phyloP scores from a whole-genome alignment of 1,140 invertebrate genomes.

The Cheumatopsyche charites region DNA sequence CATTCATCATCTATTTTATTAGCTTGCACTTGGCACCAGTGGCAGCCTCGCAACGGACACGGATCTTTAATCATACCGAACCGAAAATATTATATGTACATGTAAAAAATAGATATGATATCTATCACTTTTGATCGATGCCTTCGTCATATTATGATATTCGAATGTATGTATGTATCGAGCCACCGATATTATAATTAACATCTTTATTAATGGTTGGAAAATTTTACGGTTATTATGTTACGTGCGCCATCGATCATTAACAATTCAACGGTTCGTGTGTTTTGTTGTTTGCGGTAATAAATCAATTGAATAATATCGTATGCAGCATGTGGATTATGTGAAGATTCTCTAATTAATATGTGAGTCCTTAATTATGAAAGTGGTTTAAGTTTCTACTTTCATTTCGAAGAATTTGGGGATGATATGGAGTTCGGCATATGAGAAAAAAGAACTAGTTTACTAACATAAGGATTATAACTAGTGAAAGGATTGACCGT shows the following conservation, averaged over 20 bases:
- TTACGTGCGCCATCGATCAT: not conserved
- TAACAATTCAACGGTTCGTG: constrained; percentile 2
- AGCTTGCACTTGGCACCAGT: constrained; percentile 41
- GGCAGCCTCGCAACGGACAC: constrained; percentile 30
- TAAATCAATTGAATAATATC: constrained; percentile 15
- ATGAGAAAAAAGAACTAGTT: too few species aligned
- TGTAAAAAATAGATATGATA: too few species aligned
- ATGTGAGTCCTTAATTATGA: too few species aligned
- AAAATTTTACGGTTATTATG: not conserved
- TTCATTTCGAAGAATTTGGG: too few species aligned
- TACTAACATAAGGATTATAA: too few species aligned
- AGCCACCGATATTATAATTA: not conserved
- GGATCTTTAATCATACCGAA: constrained; percentile 26
- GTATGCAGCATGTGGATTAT: too few species aligned
- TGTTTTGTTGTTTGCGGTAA: not conserved
- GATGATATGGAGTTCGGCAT: too few species aligned
- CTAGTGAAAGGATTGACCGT: too few species aligned
- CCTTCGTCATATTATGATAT: not conserved
- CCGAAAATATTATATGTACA: too few species aligned
- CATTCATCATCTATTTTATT: constrained; percentile 47
- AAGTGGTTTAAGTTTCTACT: too few species aligned
- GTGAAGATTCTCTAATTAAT: too few species aligned
- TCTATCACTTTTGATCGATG: too few species aligned
- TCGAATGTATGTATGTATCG: not conserved
- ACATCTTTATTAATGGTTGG: constrained; percentile 10